Base-by-base conservation (phyloP, 2,113 vertebrate species). In the Misgurnus mizolepis region DNA sequence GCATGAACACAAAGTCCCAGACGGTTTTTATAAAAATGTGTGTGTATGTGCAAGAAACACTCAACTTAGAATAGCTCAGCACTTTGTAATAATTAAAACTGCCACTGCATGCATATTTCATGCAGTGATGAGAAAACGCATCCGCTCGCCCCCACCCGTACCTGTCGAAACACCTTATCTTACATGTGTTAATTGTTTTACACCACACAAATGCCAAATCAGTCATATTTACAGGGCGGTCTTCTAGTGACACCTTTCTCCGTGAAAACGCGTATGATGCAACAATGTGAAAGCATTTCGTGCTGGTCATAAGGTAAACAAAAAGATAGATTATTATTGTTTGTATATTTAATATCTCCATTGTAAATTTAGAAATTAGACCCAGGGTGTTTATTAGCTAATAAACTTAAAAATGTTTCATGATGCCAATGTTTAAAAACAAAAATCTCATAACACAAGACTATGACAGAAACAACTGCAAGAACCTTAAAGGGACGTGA, bases 31-130 rank as follows among this genome's bases (percentile, higher is more conserved):
- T 80, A 84, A 81, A 65, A 82, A 27, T 62, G 64, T 55, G 70
- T 67, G 11, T 7, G 53, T 73, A 22, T 50, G 11, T 56, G 79
- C 56, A 22, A 74, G 84, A 76, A 47, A 76, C 76, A 39, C 67
- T 83, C 49, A 70, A 75, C 74, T 79, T 83, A 82, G 73, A 87
- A 83, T 82, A 84, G 80, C 83, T 70, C 58, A 82, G 85, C 85
- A 87, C 88, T 91, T 91, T 89, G 86, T 88, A 89, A 86, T 90
- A 91, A 91, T 93, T 93, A 91, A 91, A 92, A 88, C 85, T 60
- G 82, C 77, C 85, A 84, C 79, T 73, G 82, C 77, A 85, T 88
- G 81, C 80, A 89, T 85, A 81, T 84, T 87, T 89, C 69, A 89
- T 86, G 83, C 6, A 60, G 81, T 62, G 65, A 81, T 76, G 82